These are phyloP conservation scores for Nasalis larvatus DNA, from an alignment of 2,113 vertebrate species.

Conservation along the genomic window DNA sequence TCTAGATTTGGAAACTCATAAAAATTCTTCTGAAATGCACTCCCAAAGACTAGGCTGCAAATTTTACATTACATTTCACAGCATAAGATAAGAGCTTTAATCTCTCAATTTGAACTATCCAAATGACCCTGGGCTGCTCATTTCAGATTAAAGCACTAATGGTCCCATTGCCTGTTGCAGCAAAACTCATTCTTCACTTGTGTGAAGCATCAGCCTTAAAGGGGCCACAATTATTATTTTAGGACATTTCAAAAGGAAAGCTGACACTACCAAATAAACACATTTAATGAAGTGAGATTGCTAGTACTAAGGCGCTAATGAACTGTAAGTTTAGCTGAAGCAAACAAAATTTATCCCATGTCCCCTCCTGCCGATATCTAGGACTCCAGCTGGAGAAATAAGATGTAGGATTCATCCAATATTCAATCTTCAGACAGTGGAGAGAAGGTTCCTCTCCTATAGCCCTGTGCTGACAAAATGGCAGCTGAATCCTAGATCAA, in stretches of 20 bases:
- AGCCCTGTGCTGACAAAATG: conserved; percentile 46
- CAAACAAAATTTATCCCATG: conserved; percentile 73
- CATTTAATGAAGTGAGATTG: conserved; percentile 80
- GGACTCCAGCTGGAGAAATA: conserved; percentile 67
- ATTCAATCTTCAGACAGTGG: conserved; percentile 59
- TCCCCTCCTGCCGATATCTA: conserved; percentile 72
- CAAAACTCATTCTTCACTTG: conserved; percentile 46
- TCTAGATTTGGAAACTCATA: neutral
- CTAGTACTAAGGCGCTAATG: conserved; percentile 78
- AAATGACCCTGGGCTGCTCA: conserved; percentile 64
- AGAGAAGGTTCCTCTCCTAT: neutral
- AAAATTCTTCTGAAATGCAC: conserved; percentile 45
- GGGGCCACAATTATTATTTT: conserved; percentile 60
- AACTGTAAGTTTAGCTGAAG: conserved; percentile 73
- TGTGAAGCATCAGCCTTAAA: conserved; percentile 46
- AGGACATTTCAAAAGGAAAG: conserved; percentile 72
- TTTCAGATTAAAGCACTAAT: conserved; percentile 66
- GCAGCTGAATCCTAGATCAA: conserved; percentile 59
- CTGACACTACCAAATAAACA: conserved; percentile 78
- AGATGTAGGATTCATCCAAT: conserved; percentile 60
- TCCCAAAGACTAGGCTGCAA: conserved; percentile 56
- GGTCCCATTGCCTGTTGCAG: conserved; percentile 27
- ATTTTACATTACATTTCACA: conserved; percentile 69
- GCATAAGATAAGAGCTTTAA: conserved; percentile 56
- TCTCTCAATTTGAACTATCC: conserved; percentile 70